These are phyloP conservation scores for Altica lythri DNA, from an alignment of 2,888 invertebrate species.

Conservation along the genomic window DNA sequence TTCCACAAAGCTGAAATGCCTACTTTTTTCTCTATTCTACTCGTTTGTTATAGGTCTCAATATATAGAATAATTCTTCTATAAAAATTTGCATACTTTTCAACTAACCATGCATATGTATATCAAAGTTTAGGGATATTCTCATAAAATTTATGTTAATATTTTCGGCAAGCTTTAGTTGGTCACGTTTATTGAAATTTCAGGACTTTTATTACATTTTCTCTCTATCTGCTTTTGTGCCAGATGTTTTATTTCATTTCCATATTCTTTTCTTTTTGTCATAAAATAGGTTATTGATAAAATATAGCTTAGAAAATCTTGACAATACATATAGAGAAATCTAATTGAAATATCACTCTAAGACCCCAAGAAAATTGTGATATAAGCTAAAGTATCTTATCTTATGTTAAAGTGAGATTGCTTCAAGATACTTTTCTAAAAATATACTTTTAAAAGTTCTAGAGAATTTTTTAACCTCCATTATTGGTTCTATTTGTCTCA, in stretches of 20 bases:
- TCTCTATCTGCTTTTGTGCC: constrained; percentile 21
- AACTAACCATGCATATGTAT: constrained; percentile 29
- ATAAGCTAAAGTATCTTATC: too few relatives aligned
- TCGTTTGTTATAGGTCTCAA: not conserved
- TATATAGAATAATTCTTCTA: constrained; percentile 25
- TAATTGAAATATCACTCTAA: too few relatives aligned
- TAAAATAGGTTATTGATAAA: constrained; percentile 9
- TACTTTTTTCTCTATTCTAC: too few relatives aligned
- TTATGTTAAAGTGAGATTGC: too few relatives aligned
- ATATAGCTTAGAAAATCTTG: constrained; percentile 1
- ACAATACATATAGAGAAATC: too few relatives aligned
- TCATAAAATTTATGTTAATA: constrained; percentile 31
- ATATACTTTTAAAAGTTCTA: too few relatives aligned
- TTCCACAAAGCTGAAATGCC: too few relatives aligned
- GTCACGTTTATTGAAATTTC: constrained; percentile 31
- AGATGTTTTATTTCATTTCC: constrained; percentile 26
- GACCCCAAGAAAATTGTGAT: too few relatives aligned
- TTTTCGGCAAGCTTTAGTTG: constrained; percentile 25
- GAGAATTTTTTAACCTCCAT: too few relatives aligned
- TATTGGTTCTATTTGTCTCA: too few relatives aligned
- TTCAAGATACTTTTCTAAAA: too few relatives aligned
- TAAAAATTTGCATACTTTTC: constrained; percentile 32
- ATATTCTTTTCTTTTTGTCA: constrained; percentile 18
- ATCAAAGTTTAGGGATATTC: constrained; percentile 23
- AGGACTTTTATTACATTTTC: constrained; percentile 29